Evolutionary conservation across 2,888 invertebrate species (phyloP), one percentile per base, ranked within the genome.

Genomic region (Aphodius sticticus): DNA sequence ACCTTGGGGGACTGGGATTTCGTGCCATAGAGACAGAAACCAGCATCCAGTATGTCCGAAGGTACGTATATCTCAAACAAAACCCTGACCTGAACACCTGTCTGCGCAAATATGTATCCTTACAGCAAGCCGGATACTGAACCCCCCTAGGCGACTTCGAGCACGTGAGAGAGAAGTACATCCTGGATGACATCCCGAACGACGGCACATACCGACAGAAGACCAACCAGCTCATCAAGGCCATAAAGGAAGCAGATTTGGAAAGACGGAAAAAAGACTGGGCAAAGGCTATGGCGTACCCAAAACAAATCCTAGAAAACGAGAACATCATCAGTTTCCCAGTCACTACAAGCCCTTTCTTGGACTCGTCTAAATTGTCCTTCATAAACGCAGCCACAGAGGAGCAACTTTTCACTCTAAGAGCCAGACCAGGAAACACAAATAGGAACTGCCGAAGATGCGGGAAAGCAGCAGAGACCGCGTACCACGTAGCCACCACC

Each of bases 401-500:
- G 77, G 84, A 85, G 69, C 81, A 83, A 69, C 16, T 83, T 0
- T 83, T 82, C 69, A 80, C 80, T 2, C 79, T 84, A 7, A 77
- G 81, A 0, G 81, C 77, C 35, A 9, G 9, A 53, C 53, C 53
- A 12, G 53, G 53, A 12, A 53, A 53, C 53, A 12, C 7, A 12
- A 69, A 76, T 6, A 16, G 69, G 6, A 71, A 7, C 12, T 83
- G 83, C 72, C 74, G 82, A 69, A 78, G 77, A 35, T 80, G 83
- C 12, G 82, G 83, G 76, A 71, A 71, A 1, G 74, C 69, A 6
- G 53, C 38, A 6, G 83, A 83, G 16, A 84, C 82, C 2, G 81
- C 81, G 6, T 84, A 84, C 77, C 84, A 84, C 72, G 83, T 84
- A 0, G 78, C 78, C 16, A 69, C 81, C 9, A 81, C 81, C 0